Evolutionary conservation across 2,113 vertebrate species (phyloP), one percentile per base, ranked within the genome.

Genomic region (Sminthopsis crassicaudata): DNA sequence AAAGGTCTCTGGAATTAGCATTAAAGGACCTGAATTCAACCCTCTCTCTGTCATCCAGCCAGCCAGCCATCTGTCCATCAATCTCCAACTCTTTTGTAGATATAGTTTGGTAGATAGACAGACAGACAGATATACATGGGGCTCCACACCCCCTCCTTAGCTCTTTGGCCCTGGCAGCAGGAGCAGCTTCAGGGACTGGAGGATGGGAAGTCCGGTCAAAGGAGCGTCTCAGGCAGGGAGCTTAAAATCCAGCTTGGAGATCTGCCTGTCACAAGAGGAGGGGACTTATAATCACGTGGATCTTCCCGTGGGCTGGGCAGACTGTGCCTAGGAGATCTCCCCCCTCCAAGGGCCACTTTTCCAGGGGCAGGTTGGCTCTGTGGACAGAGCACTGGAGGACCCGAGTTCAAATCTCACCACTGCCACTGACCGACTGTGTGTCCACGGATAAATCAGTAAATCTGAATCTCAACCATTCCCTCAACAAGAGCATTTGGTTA

Each of bases 241-340:
- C 5, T n/a, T 76, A n/a, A 76, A 76, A 42, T n/a, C 19, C 67
- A 76, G 36, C 36, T 16, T 16, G n/a, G 57, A 36, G 36, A 16
- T n/a, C 67, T 76, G 30, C 67, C 6, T 3, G 6, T 42, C 67
- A 76, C 25, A 76, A 19, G 30, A 76, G n/a, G 12, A 67, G n/a
- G 25, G 19, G 67, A 19, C 36, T 76, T 76, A 76, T 6, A n/a
- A 76, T 76, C 6, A 76, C 7, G 3, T 14, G 6, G 16, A 36
- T 16, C 36, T 76, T 76, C 19, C n/a, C n/a, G n/a, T 1, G 16
- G 14, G 60, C 30, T n/a, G 60, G 30, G 4, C 14, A 76, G n/a
- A n/a, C 16, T n/a, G 19, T 7, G 6, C 0, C 6, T 0, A 19
- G 14, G 67, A 0, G 67, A 22, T n/a, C 67, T 1, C n/a, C 36